Percentiles rank a stretch among this genome's conserved stretches.
phyloP scores from a whole-genome alignment of 30 jellyfish, hydroid and myxozoan species.

The Nemopilema nomurai region DNA sequence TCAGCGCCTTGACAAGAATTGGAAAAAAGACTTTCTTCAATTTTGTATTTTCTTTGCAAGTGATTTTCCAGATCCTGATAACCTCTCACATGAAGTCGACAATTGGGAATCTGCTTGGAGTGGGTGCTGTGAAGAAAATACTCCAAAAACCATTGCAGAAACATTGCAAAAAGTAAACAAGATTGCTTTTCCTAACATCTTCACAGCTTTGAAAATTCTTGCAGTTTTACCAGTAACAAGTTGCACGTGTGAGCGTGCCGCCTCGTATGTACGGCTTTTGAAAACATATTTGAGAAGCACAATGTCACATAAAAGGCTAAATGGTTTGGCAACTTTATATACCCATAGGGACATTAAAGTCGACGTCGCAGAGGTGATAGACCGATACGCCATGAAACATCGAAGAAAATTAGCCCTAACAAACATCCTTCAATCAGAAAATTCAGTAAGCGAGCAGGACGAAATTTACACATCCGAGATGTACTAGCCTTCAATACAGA shows the following conservation, averaged over 20 bases:
- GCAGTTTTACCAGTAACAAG: slow-evolving; percentile 36
- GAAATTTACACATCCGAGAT: slow-evolving; percentile 4
- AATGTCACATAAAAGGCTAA: slow-evolving; percentile 26
- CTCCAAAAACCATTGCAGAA: slow-evolving; percentile 8
- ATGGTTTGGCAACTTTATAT: slow-evolving; percentile 25
- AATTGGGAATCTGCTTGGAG: slow-evolving; percentile 35
- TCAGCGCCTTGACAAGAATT: slow-evolving; percentile 11
- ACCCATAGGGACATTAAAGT: slow-evolving; percentile 7
- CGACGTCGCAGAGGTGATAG: slow-evolving; percentile 3
- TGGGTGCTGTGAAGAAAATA: neutral
- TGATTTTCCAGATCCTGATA: slow-evolving; percentile 9
- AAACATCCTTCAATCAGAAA: slow-evolving; percentile 2
- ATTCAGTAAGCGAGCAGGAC: neutral
- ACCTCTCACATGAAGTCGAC: slow-evolving; percentile 26
- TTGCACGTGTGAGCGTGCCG: slow-evolving; percentile 36
- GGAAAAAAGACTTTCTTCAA: slow-evolving; percentile 6
- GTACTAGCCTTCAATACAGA: neutral
- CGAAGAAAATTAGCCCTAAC: neutral
- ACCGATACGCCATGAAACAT: slow-evolving; percentile 18
- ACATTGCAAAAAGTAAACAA: slow-evolving; percentile 4
- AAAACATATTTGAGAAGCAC: slow-evolving; percentile 28
- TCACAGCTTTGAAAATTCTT: slow-evolving; percentile 18
- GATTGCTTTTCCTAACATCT: slow-evolving; percentile 13
- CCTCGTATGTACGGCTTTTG: slow-evolving; percentile 25
- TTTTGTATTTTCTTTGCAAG: slow-evolving; percentile 15